Base-by-base conservation (phyloP, 2,113 vertebrate genomes). In the Xiphorhynchus elegans region DNA sequence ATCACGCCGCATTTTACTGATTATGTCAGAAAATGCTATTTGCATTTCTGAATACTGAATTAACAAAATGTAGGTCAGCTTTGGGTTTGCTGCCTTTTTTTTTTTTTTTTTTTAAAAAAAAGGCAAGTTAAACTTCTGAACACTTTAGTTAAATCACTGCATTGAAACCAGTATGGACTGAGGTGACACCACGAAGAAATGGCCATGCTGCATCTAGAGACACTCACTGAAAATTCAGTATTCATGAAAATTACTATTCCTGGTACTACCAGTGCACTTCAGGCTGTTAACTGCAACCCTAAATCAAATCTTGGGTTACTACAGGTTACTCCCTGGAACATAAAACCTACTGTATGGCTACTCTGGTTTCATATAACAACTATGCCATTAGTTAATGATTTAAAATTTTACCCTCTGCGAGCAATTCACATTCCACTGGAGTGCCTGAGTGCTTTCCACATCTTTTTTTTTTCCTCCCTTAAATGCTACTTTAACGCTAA, bases 381-480 rank as follows among this genome's bases (percentile, higher is more conserved):
- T 63, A 29, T 90, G 82, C 79, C 90, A 95, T 84, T 96, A 96
- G 91, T 93, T 95, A 96, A 94, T 93, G 75, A 96, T 97, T 97
- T 96, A 90, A 90, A 94, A 93, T 96, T 94, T 88, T 66, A 84
- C 88, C 83, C 95, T 94, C 85, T 56, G 73, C 0, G 4, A 90
- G 86, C 52, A 78, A 78, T 23, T 85, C 90, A 26, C 95, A 81
- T 96, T 96, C 93, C 93, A 93, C 17, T 25, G 40, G 7, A 79
- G 47, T 37, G 60, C 63, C 56, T 40, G 60, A 88, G 76, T 35
- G 58, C 62, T 68, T 94, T 75, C 76, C 64, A 67, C 29, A 24
- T 40, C 3, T n/a, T 17, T 28, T 40, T 28, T 40, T 53, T 8
- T 11, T 11, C 21, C 9, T 4, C 25, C 33, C 28, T 35, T 44